Evolutionary conservation across 64 coral and sea anemone genomes (phyloP), one percentile per base, ranked within the genome.

Genomic region (Porites lutea): DNA sequence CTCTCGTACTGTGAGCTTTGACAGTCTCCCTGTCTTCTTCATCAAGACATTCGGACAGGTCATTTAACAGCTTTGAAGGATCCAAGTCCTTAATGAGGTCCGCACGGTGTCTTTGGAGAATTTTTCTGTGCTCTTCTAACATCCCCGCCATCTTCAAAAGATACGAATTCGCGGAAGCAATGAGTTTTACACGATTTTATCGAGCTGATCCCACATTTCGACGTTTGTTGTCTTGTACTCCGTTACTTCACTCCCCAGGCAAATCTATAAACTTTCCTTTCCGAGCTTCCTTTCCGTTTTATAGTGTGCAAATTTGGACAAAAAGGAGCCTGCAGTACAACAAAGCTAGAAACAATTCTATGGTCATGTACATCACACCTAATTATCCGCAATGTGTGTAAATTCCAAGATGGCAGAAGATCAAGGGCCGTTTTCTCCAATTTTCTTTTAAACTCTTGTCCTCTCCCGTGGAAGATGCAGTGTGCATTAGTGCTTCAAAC

Each of bases 21-120:
- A 99, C 69, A 15, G 77, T 71, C 3, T 99, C 97, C 23, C 93
- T 88, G 68, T 99, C 97, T 16, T 88, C 82, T 84, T 50, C 48
- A 23, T 64, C 75, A 47, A 99, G 84, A 65, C 87, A 51, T 47
- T 91, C 71, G 6, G 83, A 67, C 57, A 99, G 54, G 60, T 88
- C 58, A 43, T 54, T 43, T 50, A 99, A 60, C 52, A 99, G 8
- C 72, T 93, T 65, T 13, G 65, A 48, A 6, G 88, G 70, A 3
- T 96, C 86, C 13, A 99, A 52, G 58, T 99, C 91, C 45, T 65
- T 86, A 4, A 74, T 76, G 22, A 98, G 52, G 21, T 27, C 78
- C 8, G 49, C 18, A 45, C 89, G 86, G 67, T 92, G 18, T 71
- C 82, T 95, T 62, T 71, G 60, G 12, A 98, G 27, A 43, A 98